These are phyloP conservation scores for Brachymystax lenok DNA, from an alignment of 2,797 vertebrate genomes.

Conservation along the genomic window DNA sequence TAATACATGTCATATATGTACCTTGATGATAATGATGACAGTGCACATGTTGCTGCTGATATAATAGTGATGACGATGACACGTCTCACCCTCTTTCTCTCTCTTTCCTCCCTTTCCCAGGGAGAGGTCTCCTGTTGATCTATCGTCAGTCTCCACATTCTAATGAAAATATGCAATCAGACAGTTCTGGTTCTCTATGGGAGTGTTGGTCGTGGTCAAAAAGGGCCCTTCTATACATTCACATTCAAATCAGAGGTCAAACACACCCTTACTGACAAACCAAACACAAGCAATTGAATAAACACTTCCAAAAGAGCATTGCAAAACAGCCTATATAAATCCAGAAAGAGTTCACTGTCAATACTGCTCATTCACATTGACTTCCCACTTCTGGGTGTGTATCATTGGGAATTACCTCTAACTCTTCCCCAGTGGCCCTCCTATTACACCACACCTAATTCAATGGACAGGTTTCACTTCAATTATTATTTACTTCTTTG, in stretches of 20 bases:
- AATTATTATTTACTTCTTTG: not conserved
- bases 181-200: not conserved
- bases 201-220: not conserved
- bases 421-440: not conserved
- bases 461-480: slow-evolving; percentile 2
- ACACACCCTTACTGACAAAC: not conserved
- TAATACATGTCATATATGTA: not conserved
- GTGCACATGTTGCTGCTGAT: not conserved
- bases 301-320: not conserved
- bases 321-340: not conserved
- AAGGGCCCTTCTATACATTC: not conserved
- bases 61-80: not conserved
- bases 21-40: not conserved
- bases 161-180: not conserved
- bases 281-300: not conserved
- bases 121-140: not conserved
- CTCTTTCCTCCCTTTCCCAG: not conserved
- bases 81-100: not conserved
- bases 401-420: not conserved
- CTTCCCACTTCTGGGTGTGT: not conserved
- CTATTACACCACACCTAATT: not conserved
- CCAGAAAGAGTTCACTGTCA: not conserved
- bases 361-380: not conserved
- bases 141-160: not conserved
- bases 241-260: not conserved